Evolutionary conservation across 2,797 vertebrate species (phyloP), one percentile per base, ranked within the genome.

Genomic region (Lithobates pipiens): DNA sequence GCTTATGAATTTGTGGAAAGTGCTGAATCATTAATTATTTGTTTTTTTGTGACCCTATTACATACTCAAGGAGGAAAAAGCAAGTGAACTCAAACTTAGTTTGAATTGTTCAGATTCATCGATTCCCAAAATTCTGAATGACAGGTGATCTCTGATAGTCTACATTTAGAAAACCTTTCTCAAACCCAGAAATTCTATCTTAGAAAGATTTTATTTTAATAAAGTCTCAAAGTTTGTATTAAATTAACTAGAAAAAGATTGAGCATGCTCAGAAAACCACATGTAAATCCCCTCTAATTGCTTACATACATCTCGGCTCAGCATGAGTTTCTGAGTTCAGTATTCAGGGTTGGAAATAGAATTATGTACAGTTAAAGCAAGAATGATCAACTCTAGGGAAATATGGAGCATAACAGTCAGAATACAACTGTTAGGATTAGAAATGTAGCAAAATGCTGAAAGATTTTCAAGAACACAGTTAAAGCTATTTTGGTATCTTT

Each of bases 201-300:
- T 9, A 61, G 18, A 23, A 61, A 61, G n/a, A 7, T 61, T 61
- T 61, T 5, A 23, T 61, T 61, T 67, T 1, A 25, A 29, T 67
- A 10, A 73, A 78, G 70, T 69, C 46, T 72, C n/a, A 70, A 63
- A 18, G 13, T 34, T 72, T 74, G 61, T 44, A 70, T 74, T 65
- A 85, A 75, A 32, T 71, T 54, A 71, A 73, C 34, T 29, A 32
- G 15, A 57, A 29, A 74, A 85, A 69, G 29, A 54, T 57, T 75
- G 77, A 25, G 11, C 76, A 79, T 44, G 77, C 70, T 65, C 50
- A 29, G 74, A 85, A 76, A 85, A 69, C 39, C 84, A 85, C 32
- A n/a, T 68, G 74, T 79, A 68, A 80, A 80, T 80, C 63, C 65
- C 15, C 13, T 29, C n/a, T 85, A 85, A 85, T 85, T 85, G 44